phyloP scores from a whole-genome alignment of 2,797 vertebrate genomes.

The Setipinna tenuifilis region DNA sequence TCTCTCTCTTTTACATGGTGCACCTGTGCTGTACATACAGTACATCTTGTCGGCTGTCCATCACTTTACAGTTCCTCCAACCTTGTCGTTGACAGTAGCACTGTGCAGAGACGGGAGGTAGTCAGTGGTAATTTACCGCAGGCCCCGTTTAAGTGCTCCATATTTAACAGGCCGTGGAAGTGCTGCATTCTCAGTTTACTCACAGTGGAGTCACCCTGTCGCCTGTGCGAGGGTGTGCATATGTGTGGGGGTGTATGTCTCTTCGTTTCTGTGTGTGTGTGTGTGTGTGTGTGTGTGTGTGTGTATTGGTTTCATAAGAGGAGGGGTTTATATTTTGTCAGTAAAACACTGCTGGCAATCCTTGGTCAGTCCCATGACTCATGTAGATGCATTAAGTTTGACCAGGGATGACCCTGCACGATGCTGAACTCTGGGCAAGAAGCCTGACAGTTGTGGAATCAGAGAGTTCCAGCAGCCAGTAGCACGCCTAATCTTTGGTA shows the following conservation, averaged over 20 bases:
- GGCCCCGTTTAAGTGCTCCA: background rate
- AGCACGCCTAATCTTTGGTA: background rate
- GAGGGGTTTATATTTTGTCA: background rate
- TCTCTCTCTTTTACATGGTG: background rate
- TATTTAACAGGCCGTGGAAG: background rate
- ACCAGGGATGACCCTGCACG: constrained; percentile 5
- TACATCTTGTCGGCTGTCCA: background rate
- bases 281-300: constrained; percentile 6
- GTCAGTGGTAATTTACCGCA: constrained; percentile 27
- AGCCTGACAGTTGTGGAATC: background rate
- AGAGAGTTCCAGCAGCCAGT: background rate
- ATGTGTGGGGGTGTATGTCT: background rate
- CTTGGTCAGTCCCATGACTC: constrained; percentile 22
- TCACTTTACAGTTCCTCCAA: background rate
- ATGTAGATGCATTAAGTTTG: background rate
- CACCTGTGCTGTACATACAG: background rate
- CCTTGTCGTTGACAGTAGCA: background rate
- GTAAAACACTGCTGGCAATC: background rate
- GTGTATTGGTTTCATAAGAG: background rate
- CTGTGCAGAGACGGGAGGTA: background rate
- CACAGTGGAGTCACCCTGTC: constrained; percentile 25
- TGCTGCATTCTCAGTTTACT: constrained; percentile 20
- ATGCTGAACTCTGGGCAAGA: background rate
- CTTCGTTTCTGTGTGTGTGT: background rate
- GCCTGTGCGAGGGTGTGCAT: background rate